Evolutionary conservation across 2,888 invertebrate genomes (phyloP), one percentile per base, ranked within the genome.

Genomic region (Catocala sponsa): DNA sequence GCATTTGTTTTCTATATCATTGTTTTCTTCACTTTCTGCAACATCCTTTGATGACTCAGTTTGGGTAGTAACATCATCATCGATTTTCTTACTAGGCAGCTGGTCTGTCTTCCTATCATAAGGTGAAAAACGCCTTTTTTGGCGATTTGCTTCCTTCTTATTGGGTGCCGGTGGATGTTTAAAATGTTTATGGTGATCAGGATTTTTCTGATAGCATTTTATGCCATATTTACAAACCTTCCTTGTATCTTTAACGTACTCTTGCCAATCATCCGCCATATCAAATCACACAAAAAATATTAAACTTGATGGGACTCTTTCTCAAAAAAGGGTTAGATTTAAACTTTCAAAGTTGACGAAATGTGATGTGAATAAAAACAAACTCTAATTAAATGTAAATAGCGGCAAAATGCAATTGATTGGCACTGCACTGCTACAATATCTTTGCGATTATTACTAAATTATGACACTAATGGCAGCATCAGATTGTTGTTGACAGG

Each of bases 201-300:
- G 93, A 92, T 98, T 98, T 82, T 96, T 97, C 82, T 97, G 98
- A 86, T 98, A 98, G 87, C 98, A 98, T 74, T 96, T 96, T 5
- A 84, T 86, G 55, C 97, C 97, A 85, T 97, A 98, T 90, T 96
- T 97, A 86, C 98, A 98, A 50, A 95, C 87, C 47, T 88, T 91
- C 86, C 97, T 95, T 6, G 88, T 62, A 77, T 95, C 94, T 54
- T 87, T 80, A 6, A 83, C 76, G 57, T 89, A 93, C 7, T 79
- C 78, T 70, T 84, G 70, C 89, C 91, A 91, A 63, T 90, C 88
- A 33, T 91, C 88, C 47, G 91, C 86, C 94, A 94, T 94, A 48
- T 59, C 41, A 10, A 55, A 5, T 0, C 9, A 0, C 25, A 25
- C 25, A 25, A 25, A 25, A 25, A 25, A 25, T 2, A 2, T 25